Conservation (phyloP, 2,888 invertebrate species). For the Geophilus truncorum region DNA sequence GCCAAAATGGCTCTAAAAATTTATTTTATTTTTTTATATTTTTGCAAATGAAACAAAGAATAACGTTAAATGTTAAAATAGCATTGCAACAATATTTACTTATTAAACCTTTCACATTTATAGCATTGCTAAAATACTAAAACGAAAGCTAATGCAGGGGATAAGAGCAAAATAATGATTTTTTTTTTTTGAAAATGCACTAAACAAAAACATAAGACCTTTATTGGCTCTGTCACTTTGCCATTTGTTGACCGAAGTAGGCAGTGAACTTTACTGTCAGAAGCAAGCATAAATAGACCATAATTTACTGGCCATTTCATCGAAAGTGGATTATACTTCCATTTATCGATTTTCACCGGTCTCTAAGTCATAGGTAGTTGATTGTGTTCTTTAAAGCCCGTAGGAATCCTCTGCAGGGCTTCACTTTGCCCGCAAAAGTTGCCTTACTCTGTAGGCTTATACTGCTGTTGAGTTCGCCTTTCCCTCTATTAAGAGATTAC, state of each 20-base stretch:
- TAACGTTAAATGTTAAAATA: too few relatives aligned
- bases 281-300: not conserved
- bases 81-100: too few relatives aligned
- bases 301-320: not conserved
- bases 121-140: too few relatives aligned
- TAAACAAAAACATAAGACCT: too few relatives aligned
- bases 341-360: not conserved
- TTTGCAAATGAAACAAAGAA: too few relatives aligned
- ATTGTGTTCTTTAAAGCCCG: not conserved
- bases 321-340: not conserved
- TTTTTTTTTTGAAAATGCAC: too few relatives aligned
- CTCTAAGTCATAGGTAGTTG: not conserved
- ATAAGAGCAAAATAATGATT: too few relatives aligned
- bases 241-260: not conserved
- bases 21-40: not conserved
- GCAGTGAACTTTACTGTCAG: not conserved
- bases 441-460: not conserved
- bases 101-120: too few relatives aligned
- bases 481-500: conserved; percentile 14
- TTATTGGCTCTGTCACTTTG: not conserved
- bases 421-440: not conserved
- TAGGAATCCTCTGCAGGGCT: not conserved
- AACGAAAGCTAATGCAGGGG: too few relatives aligned
- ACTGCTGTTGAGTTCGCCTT: conserved; percentile 8
- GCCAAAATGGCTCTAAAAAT: not conserved